Percentiles rank a stretch among this genome's conserved stretches.
Evolutionary conservation across 2,888 invertebrate genomes (phyloP).

Genomic region (Latheticus oryzae): DNA sequence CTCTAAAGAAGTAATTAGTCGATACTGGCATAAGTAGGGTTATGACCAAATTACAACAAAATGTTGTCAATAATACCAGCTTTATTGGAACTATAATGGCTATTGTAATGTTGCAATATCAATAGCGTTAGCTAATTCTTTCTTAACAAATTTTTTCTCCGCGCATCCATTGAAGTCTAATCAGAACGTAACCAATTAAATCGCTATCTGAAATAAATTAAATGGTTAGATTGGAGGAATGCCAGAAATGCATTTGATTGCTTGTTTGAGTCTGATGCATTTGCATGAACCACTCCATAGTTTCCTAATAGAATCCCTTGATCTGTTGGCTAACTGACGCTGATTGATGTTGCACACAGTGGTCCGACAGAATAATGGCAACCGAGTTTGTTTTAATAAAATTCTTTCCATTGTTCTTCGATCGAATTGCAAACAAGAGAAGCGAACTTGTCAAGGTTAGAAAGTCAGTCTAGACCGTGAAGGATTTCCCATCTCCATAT

Average conservation of each 20-base stretch:
- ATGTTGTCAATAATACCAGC: constrained; percentile 20
- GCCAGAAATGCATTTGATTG: constrained; percentile 51
- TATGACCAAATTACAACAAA: constrained; percentile 32
- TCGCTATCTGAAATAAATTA: constrained; percentile 48
- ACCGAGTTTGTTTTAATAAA: constrained; percentile 28
- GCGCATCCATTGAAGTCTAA: constrained; percentile 33
- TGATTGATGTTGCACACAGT: constrained; percentile 40
- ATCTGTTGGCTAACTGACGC: constrained; percentile 37
- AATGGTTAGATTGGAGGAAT: constrained; percentile 47
- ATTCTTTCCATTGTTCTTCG: constrained; percentile 21
- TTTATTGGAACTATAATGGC: constrained; percentile 14
- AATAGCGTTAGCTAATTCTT: background rate
- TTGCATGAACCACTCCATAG: constrained; percentile 41
- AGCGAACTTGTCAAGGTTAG: constrained; percentile 7
- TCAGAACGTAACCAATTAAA: constrained; percentile 44
- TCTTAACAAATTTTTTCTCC: constrained; percentile 18
- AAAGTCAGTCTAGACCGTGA: constrained; percentile 10
- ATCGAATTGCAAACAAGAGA: constrained; percentile 1
- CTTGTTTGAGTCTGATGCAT: constrained; percentile 43
- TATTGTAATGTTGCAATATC: constrained; percentile 1
- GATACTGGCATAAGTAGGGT: constrained; percentile 24
- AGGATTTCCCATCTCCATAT: constrained; percentile 7
- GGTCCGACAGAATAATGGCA: constrained; percentile 24
- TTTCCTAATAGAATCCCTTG: constrained; percentile 43
- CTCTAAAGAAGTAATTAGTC: constrained; percentile 43